A percentile compares a stretch with the other conserved stretches of the same genome.
These are phyloP conservation scores for Eulithis prunata DNA, from an alignment of 2,888 invertebrate species.

Conservation along the genomic window DNA sequence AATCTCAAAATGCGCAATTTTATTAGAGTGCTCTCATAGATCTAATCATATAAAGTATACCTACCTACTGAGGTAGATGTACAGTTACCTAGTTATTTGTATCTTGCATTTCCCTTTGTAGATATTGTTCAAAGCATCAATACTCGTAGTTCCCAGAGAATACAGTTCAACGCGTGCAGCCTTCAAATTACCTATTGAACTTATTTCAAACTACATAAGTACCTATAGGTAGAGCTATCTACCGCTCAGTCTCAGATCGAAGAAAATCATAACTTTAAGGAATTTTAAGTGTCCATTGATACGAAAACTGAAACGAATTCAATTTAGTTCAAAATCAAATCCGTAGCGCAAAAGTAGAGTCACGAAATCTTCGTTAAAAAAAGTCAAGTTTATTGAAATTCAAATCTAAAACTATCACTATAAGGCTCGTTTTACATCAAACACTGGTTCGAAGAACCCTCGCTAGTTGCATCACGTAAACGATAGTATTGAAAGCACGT, in stretches of 20 bases:
- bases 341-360: neutral
- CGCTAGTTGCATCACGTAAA: constrained; percentile 79
- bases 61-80: constrained; percentile 31
- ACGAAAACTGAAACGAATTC: neutral
- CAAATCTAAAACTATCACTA: neutral
- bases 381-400: neutral
- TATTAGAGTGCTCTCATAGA: too few relatives aligned
- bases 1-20: too few relatives aligned
- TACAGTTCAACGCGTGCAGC: constrained; percentile 58
- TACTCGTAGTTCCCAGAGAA: constrained; percentile 59
- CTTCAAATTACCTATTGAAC: constrained; percentile 42
- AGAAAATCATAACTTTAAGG: neutral
- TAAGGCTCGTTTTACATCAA: constrained; percentile 10
- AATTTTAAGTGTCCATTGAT: neutral
- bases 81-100: constrained; percentile 54
- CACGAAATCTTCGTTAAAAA: neutral
- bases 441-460: constrained; percentile 39
- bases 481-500: constrained; percentile 59
- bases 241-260: constrained; percentile 43
- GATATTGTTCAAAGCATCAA: constrained; percentile 52
- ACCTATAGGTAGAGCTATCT: too few relatives aligned
- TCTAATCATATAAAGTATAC: constrained; percentile 6
- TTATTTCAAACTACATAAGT: constrained; percentile 58
- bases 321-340: constrained; percentile 1
- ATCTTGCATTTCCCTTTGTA: constrained; percentile 43